Conservation (phyloP, 2,888 invertebrate genomes). For the Campoletis raptor region DNA sequence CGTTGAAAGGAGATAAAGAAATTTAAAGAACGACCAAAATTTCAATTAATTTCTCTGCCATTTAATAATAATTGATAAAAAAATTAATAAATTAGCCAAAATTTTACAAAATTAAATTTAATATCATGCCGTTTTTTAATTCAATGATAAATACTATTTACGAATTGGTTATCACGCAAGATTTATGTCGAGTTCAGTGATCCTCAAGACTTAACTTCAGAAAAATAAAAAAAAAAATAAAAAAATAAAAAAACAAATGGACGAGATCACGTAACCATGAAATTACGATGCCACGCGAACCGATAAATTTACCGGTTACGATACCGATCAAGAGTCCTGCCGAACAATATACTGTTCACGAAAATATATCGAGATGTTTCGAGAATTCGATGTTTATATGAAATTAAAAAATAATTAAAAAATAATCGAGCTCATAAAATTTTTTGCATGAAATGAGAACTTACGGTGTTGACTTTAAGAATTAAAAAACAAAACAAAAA, state of each 20-base stretch:
- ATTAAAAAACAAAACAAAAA: not conserved
- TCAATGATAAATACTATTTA: not conserved
- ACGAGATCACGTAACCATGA: conserved; percentile 60
- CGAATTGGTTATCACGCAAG: not conserved
- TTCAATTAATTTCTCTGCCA: not conserved
- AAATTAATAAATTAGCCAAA: not conserved
- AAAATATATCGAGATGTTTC: not conserved
- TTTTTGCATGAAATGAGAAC: too few species aligned
- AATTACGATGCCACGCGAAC: conserved; percentile 63
- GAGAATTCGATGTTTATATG: not conserved
- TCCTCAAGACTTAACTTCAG: conserved; percentile 29
- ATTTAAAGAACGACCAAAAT: not conserved
- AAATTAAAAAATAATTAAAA: not conserved
- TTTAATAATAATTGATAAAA: not conserved
- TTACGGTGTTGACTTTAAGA: too few species aligned
- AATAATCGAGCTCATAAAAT: not conserved
- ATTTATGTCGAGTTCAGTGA: conserved; percentile 48
- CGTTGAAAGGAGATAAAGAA: not conserved
- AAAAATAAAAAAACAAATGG: conserved; percentile 8
- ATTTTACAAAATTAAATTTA: not conserved
- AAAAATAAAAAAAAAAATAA: not conserved
- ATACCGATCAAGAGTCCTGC: conserved; percentile 11
- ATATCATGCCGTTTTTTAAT: not conserved
- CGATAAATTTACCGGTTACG: conserved; percentile 63
- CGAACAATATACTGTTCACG: not conserved